Evolutionary conservation across 2,888 invertebrate genomes (phyloP).

Genomic region (Coenonympha arcania): DNA sequence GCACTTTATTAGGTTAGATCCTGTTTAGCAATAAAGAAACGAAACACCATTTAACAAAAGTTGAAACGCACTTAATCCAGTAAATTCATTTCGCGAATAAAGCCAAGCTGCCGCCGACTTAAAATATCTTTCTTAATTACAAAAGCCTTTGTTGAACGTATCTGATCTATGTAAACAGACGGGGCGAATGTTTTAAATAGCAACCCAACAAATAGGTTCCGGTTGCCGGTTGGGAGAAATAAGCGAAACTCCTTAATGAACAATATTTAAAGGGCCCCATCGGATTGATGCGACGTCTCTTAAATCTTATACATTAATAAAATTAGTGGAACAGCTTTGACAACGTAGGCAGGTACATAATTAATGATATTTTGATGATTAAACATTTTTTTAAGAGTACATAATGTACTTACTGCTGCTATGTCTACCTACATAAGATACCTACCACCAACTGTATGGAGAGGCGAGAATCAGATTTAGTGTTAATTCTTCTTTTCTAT

Average conservation of each 20-base stretch:
- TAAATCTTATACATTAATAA: too few species aligned
- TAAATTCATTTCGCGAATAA: slow-evolving; percentile 71
- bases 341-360: too few species aligned
- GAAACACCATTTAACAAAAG: slow-evolving; percentile 45
- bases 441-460: too few species aligned
- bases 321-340: too few species aligned
- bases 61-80: slow-evolving; percentile 64
- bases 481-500: too few species aligned
- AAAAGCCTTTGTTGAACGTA: slow-evolving; percentile 74
- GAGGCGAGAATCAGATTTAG: too few species aligned
- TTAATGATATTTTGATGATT: too few species aligned
- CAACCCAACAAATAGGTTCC: slow-evolving; percentile 70
- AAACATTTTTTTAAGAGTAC: too few species aligned
- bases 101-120: slow-evolving; percentile 72
- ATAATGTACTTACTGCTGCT: too few species aligned
- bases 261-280: slow-evolving; percentile 51
- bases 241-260: slow-evolving; percentile 65
- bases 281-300: slow-evolving; percentile 23
- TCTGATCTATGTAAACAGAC: slow-evolving; percentile 74
- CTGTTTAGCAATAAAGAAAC: slow-evolving; percentile 32
- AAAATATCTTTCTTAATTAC: slow-evolving; percentile 75
- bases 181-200: slow-evolving; percentile 72
- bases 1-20: slow-evolving; percentile 27
- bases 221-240: slow-evolving; percentile 64
- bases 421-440: too few species aligned